A percentile compares a stretch with the other conserved stretches of the same genome.
These are phyloP conservation scores for Enteromius viviparus DNA, from an alignment of 2,797 vertebrate species.

Conservation along the genomic window DNA sequence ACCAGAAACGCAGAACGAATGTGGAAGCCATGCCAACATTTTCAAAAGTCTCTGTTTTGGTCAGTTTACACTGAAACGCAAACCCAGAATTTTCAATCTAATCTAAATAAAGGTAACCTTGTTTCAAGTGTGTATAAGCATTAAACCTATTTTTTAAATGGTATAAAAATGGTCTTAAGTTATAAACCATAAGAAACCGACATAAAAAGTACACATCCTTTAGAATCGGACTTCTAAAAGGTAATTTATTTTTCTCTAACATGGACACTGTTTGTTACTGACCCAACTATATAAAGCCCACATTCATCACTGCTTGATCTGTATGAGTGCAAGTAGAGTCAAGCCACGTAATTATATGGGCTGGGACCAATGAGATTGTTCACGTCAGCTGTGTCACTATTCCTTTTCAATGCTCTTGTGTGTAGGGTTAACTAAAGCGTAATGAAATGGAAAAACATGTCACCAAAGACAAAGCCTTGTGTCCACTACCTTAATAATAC, in stretches of 20 bases:
- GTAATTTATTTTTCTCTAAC: neutral
- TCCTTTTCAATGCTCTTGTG: neutral
- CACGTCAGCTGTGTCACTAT: slow-evolving; percentile 5
- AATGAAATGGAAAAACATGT: slow-evolving; percentile 1
- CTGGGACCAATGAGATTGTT: neutral
- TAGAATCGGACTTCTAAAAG: neutral
- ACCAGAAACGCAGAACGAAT: too few species aligned
- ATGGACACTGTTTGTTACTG: neutral
- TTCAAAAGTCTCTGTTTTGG: too few species aligned
- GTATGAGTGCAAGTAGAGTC: neutral
- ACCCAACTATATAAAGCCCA: neutral
- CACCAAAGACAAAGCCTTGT: neutral
- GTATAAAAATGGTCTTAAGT: neutral
- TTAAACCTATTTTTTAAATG: neutral
- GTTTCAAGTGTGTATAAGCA: neutral
- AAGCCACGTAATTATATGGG: slow-evolving; percentile 7
- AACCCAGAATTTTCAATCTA: too few species aligned
- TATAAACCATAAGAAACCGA: neutral
- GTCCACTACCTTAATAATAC: neutral
- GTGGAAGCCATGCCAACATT: too few species aligned
- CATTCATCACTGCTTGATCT: neutral
- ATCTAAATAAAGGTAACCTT: neutral
- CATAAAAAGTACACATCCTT: neutral
- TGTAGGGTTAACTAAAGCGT: neutral
- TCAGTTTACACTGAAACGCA: too few species aligned